Base-by-base conservation (phyloP, 2,888 invertebrate genomes). In the Eremobia ochroleuca region DNA sequence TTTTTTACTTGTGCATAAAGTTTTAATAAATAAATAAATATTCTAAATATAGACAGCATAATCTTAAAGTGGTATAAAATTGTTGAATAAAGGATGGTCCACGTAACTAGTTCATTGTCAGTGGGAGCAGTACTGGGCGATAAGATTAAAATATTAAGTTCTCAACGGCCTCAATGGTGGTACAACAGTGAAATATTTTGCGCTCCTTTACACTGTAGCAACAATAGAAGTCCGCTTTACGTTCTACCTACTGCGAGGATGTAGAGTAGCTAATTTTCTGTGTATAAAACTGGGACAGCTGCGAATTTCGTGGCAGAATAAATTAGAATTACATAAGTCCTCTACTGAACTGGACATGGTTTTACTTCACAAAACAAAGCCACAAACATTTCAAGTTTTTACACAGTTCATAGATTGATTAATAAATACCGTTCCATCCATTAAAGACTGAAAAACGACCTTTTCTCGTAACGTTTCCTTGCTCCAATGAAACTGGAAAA, bases 131-230 rank as follows among this genome's bases (percentile, higher is more conserved):
- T 83, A 81, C 73, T 28, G 79, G 67, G 80, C 81, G 78, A 87
- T 86, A 86, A 88, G 89, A 90, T 90, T 89, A 89, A 88, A 94
- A 93, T 94, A 95, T 94, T 92, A 94, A 94, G 91, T 91, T 90
- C 87, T 93, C 90, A 91, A 89, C 86, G 87, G 88, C 90, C 91
- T 92, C 86, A 90, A 90, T 87, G 79, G 85, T 77, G 82, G 88
- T 80, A 82, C 89, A 88, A 90, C 88, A 90, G 88, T 90, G 91
- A 92, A 91, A 93, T 93, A 94, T 95, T 93, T 93, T 91, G 91
- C 88, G 81, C 89, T 89, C 91, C 90, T 91, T 92, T 92, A 91
- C 91, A 88, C 90, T 69, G 89, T 82, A 83, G 79, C 77, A 88
- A 93, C 92, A 93, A 94, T 92, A 89, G 91, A 79, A 83, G 77